phyloP scores from a whole-genome alignment of 2,797 vertebrate genomes.

The Acanthopagrus latus region DNA sequence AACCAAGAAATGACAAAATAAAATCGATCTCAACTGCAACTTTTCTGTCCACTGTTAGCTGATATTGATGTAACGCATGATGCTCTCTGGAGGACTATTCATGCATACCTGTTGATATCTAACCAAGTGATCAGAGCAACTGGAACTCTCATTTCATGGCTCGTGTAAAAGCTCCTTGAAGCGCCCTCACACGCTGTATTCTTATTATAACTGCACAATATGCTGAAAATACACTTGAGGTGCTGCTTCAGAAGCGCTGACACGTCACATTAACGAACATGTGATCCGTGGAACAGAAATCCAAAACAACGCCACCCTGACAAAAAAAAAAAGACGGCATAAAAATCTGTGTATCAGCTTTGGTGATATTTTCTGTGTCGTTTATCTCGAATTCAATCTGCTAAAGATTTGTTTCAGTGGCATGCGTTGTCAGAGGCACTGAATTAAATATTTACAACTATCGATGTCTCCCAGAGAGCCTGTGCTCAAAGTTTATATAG shows the following conservation, averaged over 20 bases:
- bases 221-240: neutral
- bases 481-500: conserved; percentile 81
- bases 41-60: neutral
- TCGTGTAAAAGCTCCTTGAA: neutral
- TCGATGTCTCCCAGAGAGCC: conserved; percentile 77
- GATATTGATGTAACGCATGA: neutral
- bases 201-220: conserved; percentile 2
- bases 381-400: conserved; percentile 81
- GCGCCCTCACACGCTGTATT: neutral
- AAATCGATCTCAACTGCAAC: too few relatives aligned
- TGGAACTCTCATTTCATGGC: neutral
- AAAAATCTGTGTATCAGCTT: conserved; percentile 61
- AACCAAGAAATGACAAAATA: too few relatives aligned
- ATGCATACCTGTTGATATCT: neutral
- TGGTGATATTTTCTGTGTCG: conserved; percentile 72
- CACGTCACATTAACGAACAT: conserved; percentile 23
- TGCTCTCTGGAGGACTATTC: neutral
- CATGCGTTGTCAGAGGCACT: conserved; percentile 78
- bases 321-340: conserved; percentile 45
- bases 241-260: conserved; percentile 33
- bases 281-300: conserved; percentile 30
- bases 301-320: conserved; percentile 43
- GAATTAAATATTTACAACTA: conserved; percentile 86
- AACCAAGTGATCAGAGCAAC: neutral
- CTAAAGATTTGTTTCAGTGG: conserved; percentile 81